Conservation (phyloP, 2,888 invertebrate species). For the Microctonus brassicae region DNA sequence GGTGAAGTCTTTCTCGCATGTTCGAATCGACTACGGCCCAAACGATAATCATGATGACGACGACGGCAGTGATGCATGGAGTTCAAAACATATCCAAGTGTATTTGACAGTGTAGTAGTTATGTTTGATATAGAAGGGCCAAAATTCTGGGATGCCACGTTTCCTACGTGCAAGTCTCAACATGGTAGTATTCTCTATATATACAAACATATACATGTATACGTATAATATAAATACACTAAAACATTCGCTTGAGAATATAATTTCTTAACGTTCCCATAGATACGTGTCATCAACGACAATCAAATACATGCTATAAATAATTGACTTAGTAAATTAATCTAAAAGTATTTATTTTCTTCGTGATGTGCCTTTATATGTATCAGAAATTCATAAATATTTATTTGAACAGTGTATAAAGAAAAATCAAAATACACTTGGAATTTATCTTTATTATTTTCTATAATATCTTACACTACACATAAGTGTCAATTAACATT, state of each 20-base stretch:
- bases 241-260: not conserved
- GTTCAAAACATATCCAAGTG: conserved; percentile 15
- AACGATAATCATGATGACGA: conserved; percentile 2
- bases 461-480: not conserved
- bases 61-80: conserved; percentile 55
- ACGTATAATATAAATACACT: not conserved
- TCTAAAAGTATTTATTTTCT: not conserved
- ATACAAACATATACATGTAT: not conserved
- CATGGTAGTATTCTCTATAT: no score
- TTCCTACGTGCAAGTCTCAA: conserved; percentile 35
- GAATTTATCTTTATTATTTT: not conserved
- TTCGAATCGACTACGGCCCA: not conserved
- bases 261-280: conserved; percentile 9
- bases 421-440: not conserved
- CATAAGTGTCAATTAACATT: no score
- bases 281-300: conserved; percentile 7
- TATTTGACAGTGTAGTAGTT: not conserved
- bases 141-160: conserved; percentile 27
- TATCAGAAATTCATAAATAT: not conserved
- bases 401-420: not conserved
- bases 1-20: conserved; percentile 34
- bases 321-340: not conserved
- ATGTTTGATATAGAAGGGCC: not conserved
- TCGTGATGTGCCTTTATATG: not conserved
- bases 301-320: conserved; percentile 4